Evolutionary conservation across 2,797 vertebrate genomes (phyloP), one percentile per base, ranked within the genome.

Genomic region (Xiphorhynchus erythropygius): DNA sequence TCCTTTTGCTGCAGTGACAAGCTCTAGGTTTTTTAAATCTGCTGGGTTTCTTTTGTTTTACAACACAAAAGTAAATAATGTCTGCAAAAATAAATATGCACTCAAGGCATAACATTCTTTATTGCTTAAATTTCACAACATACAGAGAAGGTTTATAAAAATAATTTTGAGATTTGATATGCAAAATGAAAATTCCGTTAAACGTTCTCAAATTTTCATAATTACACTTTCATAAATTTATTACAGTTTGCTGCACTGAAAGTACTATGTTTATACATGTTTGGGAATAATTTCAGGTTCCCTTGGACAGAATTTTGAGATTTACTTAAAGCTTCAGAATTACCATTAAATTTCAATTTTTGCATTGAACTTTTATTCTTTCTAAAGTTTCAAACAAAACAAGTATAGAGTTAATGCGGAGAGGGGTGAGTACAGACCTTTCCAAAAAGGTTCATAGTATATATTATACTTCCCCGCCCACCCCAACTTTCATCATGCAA

Each of bases 391-490:
- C 67, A 94, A 95, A 84, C 93, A 65, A 71, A 95, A 78, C 83
- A 79, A 76, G 33, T 92, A 87, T 39, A 80, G 95, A 94, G 75
- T 78, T 93, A 70, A 63, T 42, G 42, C 60, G 92, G 90, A 94
- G 96, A 95, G 88, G 68, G 74, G 81, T 37, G 81, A 96, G 95
- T 52, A 90, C 86, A 95, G 90, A 95, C 93, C 93, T 95, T 95
- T 56, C 33, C 33, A 84, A 70, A 86, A 84, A 49, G 7, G 9
- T 64, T 82, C 46, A 70, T 14, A 53, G 33, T 56, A 33, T 41
- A 17, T 32, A 3, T 33, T 33, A 2, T n/a, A 46, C 13, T 22
- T 74, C 33, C 44, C n/a, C 47, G 44, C 41, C 41, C 37, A 0
- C 7, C 12, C 57, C 81, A 78, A 57, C 53, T 62, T 81, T 28